Conservation (phyloP, 1,140 invertebrate genomes). For the Drosophila ohnishii region DNA sequence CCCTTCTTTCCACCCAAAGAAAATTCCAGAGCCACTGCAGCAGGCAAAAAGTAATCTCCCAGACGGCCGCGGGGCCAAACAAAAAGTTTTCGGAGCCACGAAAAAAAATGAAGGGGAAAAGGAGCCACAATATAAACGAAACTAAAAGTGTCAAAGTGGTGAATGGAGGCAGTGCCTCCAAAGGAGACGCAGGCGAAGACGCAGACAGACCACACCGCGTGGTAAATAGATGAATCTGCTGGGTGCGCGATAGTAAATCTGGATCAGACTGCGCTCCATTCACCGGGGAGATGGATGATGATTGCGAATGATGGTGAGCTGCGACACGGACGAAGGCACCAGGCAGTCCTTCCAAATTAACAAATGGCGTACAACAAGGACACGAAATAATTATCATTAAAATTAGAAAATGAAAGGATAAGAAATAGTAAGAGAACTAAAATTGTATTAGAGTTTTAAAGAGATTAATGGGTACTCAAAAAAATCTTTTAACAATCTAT, state of each 20-base stretch:
- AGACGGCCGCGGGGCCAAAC: slow-evolving; percentile 62
- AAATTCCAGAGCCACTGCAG: slow-evolving; percentile 24
- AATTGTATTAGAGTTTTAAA: not conserved
- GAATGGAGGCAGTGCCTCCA: slow-evolving; percentile 48
- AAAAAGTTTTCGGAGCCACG: slow-evolving; percentile 58
- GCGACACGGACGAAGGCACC: not conserved
- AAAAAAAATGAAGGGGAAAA: slow-evolving; percentile 22
- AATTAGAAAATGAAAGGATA: not conserved
- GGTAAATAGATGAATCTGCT: slow-evolving; percentile 26
- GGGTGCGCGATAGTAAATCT: slow-evolving; percentile 62
- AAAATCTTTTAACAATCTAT: not conserved
- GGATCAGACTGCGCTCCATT: slow-evolving; percentile 17
- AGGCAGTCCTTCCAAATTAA: not conserved
- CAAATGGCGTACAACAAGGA: not conserved
- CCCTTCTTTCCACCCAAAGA: not conserved
- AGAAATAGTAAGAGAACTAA: not conserved
- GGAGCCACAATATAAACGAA: slow-evolving; percentile 31
- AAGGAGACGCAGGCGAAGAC: slow-evolving; percentile 1
- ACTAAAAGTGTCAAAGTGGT: slow-evolving; percentile 78
- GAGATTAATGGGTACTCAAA: not conserved
- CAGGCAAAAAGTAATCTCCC: slow-evolving; percentile 72
- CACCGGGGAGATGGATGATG: slow-evolving; percentile 47
- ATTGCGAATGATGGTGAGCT: slow-evolving; percentile 28
- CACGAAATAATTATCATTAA: slow-evolving; percentile 1
- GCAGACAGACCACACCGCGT: slow-evolving; percentile 6